Evolutionary conservation across 2,888 invertebrate genomes (phyloP).

Genomic region (Anoncus sp.): DNA sequence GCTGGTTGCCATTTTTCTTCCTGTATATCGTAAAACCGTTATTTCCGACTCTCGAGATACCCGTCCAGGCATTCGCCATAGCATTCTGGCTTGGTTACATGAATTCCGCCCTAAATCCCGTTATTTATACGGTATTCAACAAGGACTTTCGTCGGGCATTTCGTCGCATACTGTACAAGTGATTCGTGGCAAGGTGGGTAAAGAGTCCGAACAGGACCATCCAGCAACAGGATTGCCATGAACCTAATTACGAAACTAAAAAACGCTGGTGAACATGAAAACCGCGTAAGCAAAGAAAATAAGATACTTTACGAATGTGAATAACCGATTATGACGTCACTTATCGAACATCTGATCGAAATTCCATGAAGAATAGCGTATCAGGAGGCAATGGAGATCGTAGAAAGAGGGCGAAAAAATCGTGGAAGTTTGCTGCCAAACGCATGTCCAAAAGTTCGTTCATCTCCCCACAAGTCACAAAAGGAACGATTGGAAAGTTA

Average conservation of each 20-base stretch:
- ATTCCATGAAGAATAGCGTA: constrained; percentile 2
- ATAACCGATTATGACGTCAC: background rate
- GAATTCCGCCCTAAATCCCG: constrained; percentile 98
- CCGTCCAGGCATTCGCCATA: constrained; percentile 93
- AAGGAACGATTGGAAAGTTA: background rate
- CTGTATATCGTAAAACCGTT: constrained; percentile 94
- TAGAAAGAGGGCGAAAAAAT: background rate
- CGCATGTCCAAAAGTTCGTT: background rate
- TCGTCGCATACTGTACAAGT: constrained; percentile 97
- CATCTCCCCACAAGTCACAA: background rate
- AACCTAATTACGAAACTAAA: constrained; percentile 13
- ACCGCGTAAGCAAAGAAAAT: no score
- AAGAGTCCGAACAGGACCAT: constrained; percentile 42
- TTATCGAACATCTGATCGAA: background rate
- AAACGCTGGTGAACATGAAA: constrained; percentile 44
- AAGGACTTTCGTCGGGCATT: constrained; percentile 99
- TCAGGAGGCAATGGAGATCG: background rate
- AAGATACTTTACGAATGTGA: background rate
- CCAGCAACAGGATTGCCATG: constrained; percentile 9
- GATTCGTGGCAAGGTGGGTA: constrained; percentile 85
- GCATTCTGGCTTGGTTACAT: constrained; percentile 99
- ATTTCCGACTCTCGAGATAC: constrained; percentile 90
- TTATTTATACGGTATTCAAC: constrained; percentile 98
- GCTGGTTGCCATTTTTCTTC: constrained; percentile 99
- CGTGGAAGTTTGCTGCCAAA: constrained; percentile 1